These are phyloP conservation scores for Dipodomys stephensi DNA, from an alignment of 2,113 vertebrate species.

Conservation along the genomic window DNA sequence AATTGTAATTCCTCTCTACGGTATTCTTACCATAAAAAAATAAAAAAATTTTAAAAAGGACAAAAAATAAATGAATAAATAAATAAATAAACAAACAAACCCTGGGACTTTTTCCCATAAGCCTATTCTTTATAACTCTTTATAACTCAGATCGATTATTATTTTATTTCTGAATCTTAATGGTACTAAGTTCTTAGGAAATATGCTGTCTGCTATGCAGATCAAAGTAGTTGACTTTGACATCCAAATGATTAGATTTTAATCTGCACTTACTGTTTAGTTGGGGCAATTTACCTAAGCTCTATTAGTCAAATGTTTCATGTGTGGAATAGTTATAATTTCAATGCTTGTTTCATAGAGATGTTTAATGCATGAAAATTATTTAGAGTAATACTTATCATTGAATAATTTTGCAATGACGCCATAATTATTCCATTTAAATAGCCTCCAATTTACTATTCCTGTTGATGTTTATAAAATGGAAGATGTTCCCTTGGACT, in stretches of 20 bases:
- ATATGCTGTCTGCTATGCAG: not conserved
- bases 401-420: not conserved
- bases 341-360: not conserved
- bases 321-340: not conserved
- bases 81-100: not conserved
- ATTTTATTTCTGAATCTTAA: not conserved
- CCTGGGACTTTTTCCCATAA: not conserved
- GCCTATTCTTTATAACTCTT: not conserved
- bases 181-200: not conserved
- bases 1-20: too few relatives aligned
- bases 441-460: constrained; percentile 13
- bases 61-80: too few relatives aligned
- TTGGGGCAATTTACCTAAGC: not conserved
- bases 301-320: not conserved
- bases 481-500: too few relatives aligned
- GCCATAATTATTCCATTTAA: not conserved
- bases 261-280: not conserved
- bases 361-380: not conserved
- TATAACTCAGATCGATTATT: not conserved
- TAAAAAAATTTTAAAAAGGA: too few relatives aligned
- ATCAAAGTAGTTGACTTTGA: not conserved
- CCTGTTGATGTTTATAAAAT: constrained; percentile 35
- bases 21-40: too few relatives aligned
- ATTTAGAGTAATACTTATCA: not conserved
- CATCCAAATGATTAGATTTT: not conserved